Evolutionary conservation across 2,888 invertebrate species (phyloP).

Genomic region (Ceriagrion tenellum): DNA sequence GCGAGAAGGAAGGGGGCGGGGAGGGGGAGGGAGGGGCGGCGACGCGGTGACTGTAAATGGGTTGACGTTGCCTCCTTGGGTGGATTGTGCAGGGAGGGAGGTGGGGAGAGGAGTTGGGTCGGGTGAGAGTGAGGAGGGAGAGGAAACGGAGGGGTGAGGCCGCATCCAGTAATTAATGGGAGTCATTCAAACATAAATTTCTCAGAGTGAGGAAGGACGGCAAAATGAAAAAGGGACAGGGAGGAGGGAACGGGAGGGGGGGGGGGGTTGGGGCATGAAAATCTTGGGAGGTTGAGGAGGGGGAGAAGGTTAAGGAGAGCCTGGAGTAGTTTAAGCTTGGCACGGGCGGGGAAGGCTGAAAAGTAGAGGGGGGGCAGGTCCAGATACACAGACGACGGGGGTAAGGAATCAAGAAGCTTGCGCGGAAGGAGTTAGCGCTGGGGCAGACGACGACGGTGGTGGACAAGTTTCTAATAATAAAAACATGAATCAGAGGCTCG

Average conservation of each 20-base stretch:
- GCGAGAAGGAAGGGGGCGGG: not conserved
- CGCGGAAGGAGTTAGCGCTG: not conserved
- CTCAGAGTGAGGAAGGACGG: constrained; percentile 64
- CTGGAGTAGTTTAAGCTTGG: not conserved
- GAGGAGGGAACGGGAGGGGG: not conserved
- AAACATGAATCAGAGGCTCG: constrained; percentile 55
- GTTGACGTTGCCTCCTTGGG: constrained; percentile 34
- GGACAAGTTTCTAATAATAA: constrained; percentile 65
- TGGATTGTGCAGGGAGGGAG: not conserved
- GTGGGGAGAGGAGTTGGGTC: not conserved
- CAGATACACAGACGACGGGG: not conserved
- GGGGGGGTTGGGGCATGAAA: not conserved
- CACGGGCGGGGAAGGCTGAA: not conserved
- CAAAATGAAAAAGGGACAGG: constrained; percentile 58
- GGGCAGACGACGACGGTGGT: constrained; percentile 2
- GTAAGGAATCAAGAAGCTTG: not conserved
- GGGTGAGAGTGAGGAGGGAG: not conserved
- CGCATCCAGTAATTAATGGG: constrained; percentile 64
- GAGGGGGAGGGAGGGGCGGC: too few species aligned
- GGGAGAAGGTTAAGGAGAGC: not conserved
- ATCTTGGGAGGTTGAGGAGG: not conserved
- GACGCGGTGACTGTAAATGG: constrained; percentile 46
- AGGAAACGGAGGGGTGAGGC: constrained; percentile 28
- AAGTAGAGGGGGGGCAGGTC: not conserved
- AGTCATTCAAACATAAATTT: constrained; percentile 68